These are phyloP conservation scores for Amblyornis subalaris DNA, from an alignment of 2,113 vertebrate species.

Conservation along the genomic window DNA sequence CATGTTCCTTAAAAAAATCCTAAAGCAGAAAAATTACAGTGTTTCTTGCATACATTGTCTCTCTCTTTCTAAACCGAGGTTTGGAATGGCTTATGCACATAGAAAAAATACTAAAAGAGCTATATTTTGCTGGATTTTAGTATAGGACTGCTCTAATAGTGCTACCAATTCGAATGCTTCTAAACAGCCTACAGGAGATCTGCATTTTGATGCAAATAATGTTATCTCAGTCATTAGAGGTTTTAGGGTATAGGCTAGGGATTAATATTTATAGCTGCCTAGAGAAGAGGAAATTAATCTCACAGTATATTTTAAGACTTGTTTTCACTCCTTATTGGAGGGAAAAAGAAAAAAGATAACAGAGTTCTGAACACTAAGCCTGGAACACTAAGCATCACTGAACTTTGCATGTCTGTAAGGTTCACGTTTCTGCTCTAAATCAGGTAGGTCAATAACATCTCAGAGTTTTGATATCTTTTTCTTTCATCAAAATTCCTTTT, in stretches of 20 bases:
- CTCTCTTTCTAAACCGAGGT: neutral
- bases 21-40: neutral
- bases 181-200: neutral
- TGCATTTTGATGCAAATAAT: neutral
- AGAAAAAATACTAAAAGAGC: neutral
- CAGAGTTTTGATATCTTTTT: neutral
- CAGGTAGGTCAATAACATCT: neutral
- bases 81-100: neutral
- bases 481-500: neutral
- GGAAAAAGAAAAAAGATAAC: accelerated
- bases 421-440: neutral
- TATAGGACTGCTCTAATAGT: neutral
- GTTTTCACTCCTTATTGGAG: neutral
- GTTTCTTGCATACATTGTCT: neutral
- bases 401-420: neutral
- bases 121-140: neutral
- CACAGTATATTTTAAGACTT: neutral
- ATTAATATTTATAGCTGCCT: neutral
- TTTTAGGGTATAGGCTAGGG: neutral
- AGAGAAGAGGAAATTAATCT: neutral
- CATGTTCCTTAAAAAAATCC: neutral
- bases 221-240: neutral
- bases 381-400: neutral
- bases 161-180: neutral
- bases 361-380: neutral